phyloP scores from a whole-genome alignment of 2,797 vertebrate species.

The Trachops cirrhosus region DNA sequence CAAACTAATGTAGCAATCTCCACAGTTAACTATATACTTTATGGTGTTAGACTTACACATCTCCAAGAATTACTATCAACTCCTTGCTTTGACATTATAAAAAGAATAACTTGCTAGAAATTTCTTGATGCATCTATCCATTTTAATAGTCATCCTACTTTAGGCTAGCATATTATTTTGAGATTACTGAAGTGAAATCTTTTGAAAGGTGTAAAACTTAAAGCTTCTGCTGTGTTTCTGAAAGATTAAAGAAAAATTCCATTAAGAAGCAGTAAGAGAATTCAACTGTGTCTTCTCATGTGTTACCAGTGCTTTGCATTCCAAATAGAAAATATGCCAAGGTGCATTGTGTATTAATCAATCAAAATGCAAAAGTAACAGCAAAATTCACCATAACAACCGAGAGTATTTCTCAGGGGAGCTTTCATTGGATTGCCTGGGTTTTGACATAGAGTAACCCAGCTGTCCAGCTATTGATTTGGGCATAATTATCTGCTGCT shows the following conservation, averaged over 20 bases:
- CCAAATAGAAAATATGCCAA: conserved; percentile 81
- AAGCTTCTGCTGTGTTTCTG: conserved; percentile 55
- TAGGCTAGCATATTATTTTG: conserved; percentile 67
- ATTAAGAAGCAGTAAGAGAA: conserved; percentile 69
- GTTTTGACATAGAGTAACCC: conserved; percentile 78
- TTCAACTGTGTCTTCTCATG: conserved; percentile 70
- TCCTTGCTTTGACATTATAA: conserved; percentile 62
- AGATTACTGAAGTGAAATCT: conserved; percentile 54
- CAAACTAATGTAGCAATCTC: conserved; percentile 43
- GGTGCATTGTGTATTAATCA: conserved; percentile 84
- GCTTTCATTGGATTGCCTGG: conserved; percentile 79
- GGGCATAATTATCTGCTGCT: conserved; percentile 82
- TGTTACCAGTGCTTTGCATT: conserved; percentile 81
- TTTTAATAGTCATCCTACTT: conserved; percentile 63
- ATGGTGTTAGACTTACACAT: conserved; percentile 29
- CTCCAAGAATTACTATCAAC: conserved; percentile 61
- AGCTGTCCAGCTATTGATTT: conserved; percentile 82
- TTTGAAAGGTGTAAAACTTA: conserved; percentile 60
- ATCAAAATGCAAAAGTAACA: conserved; percentile 82
- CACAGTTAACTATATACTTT: conserved; percentile 56
- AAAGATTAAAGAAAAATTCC: conserved; percentile 75
- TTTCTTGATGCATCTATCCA: conserved; percentile 65
- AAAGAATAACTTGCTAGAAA: conserved; percentile 74
- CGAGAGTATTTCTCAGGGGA: conserved; percentile 78
- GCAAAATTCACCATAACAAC: conserved; percentile 77